Conservation (phyloP, 1,140 invertebrate genomes). For the Cotesia vestalis region DNA sequence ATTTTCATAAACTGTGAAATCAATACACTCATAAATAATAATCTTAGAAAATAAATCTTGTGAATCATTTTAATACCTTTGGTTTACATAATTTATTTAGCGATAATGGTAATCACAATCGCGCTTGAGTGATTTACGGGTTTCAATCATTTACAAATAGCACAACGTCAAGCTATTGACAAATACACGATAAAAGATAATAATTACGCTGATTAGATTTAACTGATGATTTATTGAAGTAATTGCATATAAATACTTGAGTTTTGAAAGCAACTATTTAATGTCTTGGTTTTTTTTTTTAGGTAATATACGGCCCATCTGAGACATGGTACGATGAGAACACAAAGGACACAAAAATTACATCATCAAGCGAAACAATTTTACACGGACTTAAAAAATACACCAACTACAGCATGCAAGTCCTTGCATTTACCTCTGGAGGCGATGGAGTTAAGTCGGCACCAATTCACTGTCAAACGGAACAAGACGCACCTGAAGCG, state of each 20-base stretch:
- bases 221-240: too few species aligned
- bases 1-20: too few species aligned
- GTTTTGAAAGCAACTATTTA: neutral
- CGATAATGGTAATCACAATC: neutral
- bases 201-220: too few species aligned
- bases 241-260: too few species aligned
- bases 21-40: too few species aligned
- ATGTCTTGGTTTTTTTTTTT: neutral
- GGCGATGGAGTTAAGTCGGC: slow-evolving; percentile 93
- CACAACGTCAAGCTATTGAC: too few species aligned
- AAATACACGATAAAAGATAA: too few species aligned
- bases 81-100: neutral
- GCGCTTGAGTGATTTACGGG: neutral
- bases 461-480: slow-evolving; percentile 92
- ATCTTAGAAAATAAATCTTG: too few species aligned
- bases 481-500: slow-evolving; percentile 93
- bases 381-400: slow-evolving; percentile 92
- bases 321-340: slow-evolving; percentile 93
- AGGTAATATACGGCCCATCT: slow-evolving; percentile 90
- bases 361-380: slow-evolving; percentile 90
- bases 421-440: slow-evolving; percentile 91
- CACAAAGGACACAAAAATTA: slow-evolving; percentile 90
- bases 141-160: neutral
- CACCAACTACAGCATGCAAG: slow-evolving; percentile 97
- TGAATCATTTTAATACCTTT: too few species aligned